phyloP scores from a whole-genome alignment of 2,113 vertebrate species.

The Oreochromis tanganicae region DNA sequence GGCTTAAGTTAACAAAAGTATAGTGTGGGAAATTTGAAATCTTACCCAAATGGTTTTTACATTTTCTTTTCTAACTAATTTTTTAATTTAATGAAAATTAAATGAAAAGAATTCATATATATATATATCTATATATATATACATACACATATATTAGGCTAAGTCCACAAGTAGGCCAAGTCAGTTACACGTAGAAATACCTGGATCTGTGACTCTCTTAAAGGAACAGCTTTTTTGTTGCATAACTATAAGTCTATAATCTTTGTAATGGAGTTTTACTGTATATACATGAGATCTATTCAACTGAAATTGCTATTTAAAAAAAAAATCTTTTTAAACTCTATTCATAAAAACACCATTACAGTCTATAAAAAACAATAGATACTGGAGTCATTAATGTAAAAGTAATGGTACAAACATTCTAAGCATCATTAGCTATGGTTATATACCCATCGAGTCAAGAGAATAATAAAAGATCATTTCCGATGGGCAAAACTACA shows the following conservation, averaged over 20 bases:
- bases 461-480: neutral
- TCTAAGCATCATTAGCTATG: neutral
- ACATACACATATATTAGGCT: too few species aligned
- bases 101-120: neutral
- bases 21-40: neutral
- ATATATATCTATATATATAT: too few species aligned
- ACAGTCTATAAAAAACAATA: neutral
- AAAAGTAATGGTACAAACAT: neutral
- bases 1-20: neutral
- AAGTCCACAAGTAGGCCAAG: neutral
- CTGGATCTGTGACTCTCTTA: neutral
- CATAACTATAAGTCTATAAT: neutral
- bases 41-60: neutral
- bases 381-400: neutral
- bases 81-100: neutral
- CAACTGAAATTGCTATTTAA: neutral
- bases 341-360: neutral
- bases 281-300: neutral
- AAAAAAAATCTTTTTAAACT: neutral
- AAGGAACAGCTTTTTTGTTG: neutral
- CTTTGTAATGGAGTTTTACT: neutral
- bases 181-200: neutral
- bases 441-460: neutral
- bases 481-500: neutral
- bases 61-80: neutral